phyloP scores from a whole-genome alignment of 2,888 invertebrate genomes.

The Nematopogon swammerdamellus region DNA sequence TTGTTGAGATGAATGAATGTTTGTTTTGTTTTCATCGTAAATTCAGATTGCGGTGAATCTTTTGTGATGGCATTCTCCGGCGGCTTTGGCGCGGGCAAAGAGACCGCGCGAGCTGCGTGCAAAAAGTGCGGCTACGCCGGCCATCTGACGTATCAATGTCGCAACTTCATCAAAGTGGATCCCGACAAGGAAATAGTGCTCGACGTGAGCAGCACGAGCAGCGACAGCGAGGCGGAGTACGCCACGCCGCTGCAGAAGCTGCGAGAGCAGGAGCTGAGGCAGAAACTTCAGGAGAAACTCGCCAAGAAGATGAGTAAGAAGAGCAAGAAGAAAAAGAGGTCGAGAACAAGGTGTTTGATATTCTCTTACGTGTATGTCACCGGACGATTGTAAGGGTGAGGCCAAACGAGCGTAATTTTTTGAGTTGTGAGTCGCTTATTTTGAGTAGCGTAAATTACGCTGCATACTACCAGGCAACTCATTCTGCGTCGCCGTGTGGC shows the following conservation, averaged over 20 bases:
- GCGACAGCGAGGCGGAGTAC: constrained; percentile 81
- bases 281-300: constrained; percentile 64
- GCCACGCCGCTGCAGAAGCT: constrained; percentile 79
- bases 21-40: too few relatives aligned
- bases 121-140: constrained; percentile 89
- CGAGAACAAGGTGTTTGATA: constrained; percentile 7
- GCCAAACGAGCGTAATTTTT: too few relatives aligned
- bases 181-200: constrained; percentile 90
- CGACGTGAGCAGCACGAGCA: constrained; percentile 93
- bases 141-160: constrained; percentile 92
- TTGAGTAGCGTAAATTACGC: too few relatives aligned
- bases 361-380: not conserved
- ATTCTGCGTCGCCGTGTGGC: too few relatives aligned
- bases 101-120: not conserved
- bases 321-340: constrained; percentile 19
- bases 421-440: not conserved
- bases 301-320: constrained; percentile 57
- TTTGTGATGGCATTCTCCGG: too few relatives aligned
- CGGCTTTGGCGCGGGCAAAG: not conserved
- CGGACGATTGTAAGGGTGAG: not conserved
- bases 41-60: too few relatives aligned
- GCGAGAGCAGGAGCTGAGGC: constrained; percentile 72
- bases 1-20: too few relatives aligned
- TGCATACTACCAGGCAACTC: too few relatives aligned
- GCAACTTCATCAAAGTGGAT: constrained; percentile 92